Evolutionary conservation across 2,113 vertebrate species (phyloP).

Genomic region (Prolemur simus): DNA sequence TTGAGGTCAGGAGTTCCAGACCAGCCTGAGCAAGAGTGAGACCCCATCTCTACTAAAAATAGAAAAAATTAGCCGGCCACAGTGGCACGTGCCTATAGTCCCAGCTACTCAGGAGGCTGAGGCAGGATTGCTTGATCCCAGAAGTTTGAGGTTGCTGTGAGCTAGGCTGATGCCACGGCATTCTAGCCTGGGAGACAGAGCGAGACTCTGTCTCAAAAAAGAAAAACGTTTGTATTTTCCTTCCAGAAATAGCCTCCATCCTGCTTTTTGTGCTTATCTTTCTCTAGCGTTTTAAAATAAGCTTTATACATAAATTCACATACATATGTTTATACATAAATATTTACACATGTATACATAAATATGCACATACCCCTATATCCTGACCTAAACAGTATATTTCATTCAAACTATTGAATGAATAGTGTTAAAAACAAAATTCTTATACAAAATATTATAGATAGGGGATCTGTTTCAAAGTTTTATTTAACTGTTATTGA

Average conservation of each 20-base stretch:
- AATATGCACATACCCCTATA: neutral
- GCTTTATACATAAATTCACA: neutral
- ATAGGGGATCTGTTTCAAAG: neutral
- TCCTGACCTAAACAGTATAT: neutral
- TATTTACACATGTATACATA: neutral
- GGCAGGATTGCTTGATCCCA: no score
- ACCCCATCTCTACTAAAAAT: no score
- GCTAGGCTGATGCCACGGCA: no score
- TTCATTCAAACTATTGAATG: neutral
- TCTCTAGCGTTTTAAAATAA: conserved; percentile 21
- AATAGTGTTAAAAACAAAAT: conserved; percentile 7
- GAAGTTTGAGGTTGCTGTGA: no score
- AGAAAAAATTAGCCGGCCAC: no score
- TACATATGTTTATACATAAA: neutral
- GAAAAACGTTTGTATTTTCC: neutral
- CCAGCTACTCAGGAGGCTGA: no score
- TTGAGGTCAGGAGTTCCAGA: neutral
- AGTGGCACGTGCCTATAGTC: no score
- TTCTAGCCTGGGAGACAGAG: no score
- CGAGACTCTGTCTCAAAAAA: neutral
- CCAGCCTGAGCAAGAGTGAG: no score
- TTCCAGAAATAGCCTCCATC: neutral
- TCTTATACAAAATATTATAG: neutral
- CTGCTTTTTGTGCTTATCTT: conserved; percentile 4
- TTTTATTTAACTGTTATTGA: neutral